Base-by-base conservation (phyloP, 2,888 invertebrate genomes). In the Strigamia maritima region DNA sequence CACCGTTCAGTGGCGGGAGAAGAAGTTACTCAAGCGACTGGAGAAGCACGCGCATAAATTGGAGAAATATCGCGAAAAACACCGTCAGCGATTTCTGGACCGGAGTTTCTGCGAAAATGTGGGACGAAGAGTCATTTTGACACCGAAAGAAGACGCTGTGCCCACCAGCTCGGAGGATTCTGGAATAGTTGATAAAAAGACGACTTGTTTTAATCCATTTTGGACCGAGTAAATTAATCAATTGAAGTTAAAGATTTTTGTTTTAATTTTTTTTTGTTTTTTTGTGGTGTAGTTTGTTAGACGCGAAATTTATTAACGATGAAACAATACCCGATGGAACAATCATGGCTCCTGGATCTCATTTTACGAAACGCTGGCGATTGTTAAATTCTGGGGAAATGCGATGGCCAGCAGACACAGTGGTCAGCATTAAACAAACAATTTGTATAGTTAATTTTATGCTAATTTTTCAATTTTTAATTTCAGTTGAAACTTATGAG, bases 261-360 rank as follows among this genome's bases (percentile, higher is more conserved):
- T 70, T 19, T 70, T n/a, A 7, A 4, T 24, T 74, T 38, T 16
- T 7, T 54, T 8, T 49, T 77, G 2, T 26, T n/a, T 77, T 19
- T 76, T 76, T 35, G 4, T 38, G n/a, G n/a, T 79, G 38, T 44
- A 82, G 82, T 49, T 70, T 79, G 19, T 80, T 81, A 80, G 81
- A 81, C 78, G 84, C 84, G 0, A 80, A 83, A 79, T 85, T 85
- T 82, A 75, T 86, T 10, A 76, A 80, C 40, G 85, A 86, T 81
- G 83, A 84, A 65, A 85, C 84, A 22, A 82, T 86, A 31, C 85
- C 85, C 22, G 86, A 86, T 81, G 84, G 84, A 6, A 84, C 84
- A 0, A 79, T 81, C 19, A 81, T 86, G 16, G 82, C 82, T 76
- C 84, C 86, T 2, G 84, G 84, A 54, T 83, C 84, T 24, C 81